A percentile compares a stretch with the other conserved stretches of the same genome.
Evolutionary conservation across 2,888 invertebrate genomes (phyloP).

Genomic region (Taphrorychus bicolor): DNA sequence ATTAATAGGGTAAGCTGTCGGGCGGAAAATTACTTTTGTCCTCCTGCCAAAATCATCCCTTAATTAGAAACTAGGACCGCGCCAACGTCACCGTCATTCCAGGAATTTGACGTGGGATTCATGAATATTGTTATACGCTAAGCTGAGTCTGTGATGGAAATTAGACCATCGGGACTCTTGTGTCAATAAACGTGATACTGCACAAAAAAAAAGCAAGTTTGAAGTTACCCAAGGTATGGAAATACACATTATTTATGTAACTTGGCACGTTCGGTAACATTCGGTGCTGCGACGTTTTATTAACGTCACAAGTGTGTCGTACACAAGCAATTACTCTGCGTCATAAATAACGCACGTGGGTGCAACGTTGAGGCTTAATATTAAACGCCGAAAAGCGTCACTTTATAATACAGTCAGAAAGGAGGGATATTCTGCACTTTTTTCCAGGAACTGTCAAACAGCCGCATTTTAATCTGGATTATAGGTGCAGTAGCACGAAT

Average conservation of each 20-base stretch:
- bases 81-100: constrained; percentile 10
- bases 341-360: constrained; percentile 25
- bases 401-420: neutral
- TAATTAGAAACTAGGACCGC: constrained; percentile 36
- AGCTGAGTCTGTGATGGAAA: too few relatives aligned
- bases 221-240: too few relatives aligned
- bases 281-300: constrained; percentile 20
- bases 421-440: neutral
- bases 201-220: too few relatives aligned
- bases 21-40: constrained; percentile 41
- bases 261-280: too few relatives aligned
- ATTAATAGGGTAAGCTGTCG: constrained; percentile 37
- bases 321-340: constrained; percentile 18
- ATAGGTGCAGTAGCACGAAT: neutral
- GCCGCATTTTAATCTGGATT: neutral
- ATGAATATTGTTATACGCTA: constrained; percentile 26
- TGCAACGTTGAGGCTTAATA: too few relatives aligned
- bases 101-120: constrained; percentile 30
- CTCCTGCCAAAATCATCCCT: constrained; percentile 33
- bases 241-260: too few relatives aligned
- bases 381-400: too few relatives aligned
- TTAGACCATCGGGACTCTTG: too few relatives aligned
- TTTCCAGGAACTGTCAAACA: constrained; percentile 41
- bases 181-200: too few relatives aligned
- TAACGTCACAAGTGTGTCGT: constrained; percentile 19